Evolutionary conservation across 1,140 invertebrate genomes (phyloP), one percentile per base, ranked within the genome.

Genomic region (Gyrodactylus salaris): DNA sequence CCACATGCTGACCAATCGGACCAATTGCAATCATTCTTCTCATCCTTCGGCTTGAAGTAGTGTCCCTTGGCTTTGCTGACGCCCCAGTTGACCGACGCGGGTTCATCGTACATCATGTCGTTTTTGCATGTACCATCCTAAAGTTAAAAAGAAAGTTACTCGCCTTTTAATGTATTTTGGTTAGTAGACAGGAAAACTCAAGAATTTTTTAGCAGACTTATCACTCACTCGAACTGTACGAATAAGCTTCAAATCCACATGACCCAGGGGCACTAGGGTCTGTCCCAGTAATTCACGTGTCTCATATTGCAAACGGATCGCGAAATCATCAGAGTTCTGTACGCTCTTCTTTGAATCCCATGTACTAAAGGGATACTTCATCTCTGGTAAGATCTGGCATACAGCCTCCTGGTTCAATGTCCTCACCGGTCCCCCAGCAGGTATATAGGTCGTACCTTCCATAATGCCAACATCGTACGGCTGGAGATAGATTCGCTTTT

Each of bases 391-490:
- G 34, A 54, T 54, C n/a, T 54, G 34, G n/a, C 34, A 54, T n/a
- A 54, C 34, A 16, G 34, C 7, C n/a, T 7, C n/a, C 7, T 7
- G 34, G 7, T n/a, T 7, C 34, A 54, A n/a, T 7, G 34, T 54
- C n/a, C 7, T 7, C 7, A n/a, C n/a, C 7, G 34, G 7, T n/a
- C 34, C 34, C 7, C n/a, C 34, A 7, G 34, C 70, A 1, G 70
- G 70, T 1, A 91, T 88, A 78, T 95, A 96, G 2, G 86, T 86
- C n/a, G 89, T 85, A 2, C 92, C 91, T 78, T 86, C 88, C 78
- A 94, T 90, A 0, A 89, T 93, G 7, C 91, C 91, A 25, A 90
- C 89, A 81, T 96, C 91, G 84, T 88, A 94, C 0, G 91, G 91
- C 79, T 87, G 91, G 1, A 96, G 80, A 81, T 93, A 88, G 72